Evolutionary conservation across 2,113 vertebrate genomes (phyloP).

Genomic region (Neogale vison): DNA sequence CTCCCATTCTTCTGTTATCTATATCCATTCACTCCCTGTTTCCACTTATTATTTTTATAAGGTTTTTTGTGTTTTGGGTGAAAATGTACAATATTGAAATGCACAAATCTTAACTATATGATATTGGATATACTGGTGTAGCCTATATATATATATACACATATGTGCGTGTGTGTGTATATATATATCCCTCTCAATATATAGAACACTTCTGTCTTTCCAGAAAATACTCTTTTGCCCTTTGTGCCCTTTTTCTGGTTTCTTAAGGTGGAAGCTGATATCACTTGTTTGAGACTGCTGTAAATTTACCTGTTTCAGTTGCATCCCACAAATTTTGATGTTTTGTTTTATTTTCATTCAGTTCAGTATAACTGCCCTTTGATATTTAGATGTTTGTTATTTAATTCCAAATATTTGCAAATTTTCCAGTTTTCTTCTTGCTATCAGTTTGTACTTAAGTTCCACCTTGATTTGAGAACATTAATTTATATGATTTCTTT

Average conservation of each 20-base stretch:
- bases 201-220: neutral
- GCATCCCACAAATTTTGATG: neutral
- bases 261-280: neutral
- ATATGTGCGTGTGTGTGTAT: too few species aligned
- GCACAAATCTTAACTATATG: neutral
- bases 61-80: neutral
- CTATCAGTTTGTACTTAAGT: neutral
- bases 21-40: neutral
- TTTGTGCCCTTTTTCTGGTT: slow-evolving; percentile 16
- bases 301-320: neutral
- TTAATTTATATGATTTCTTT: slow-evolving; percentile 8
- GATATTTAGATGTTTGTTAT: neutral
- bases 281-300: neutral
- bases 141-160: too few species aligned
- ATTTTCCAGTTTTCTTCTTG: neutral
- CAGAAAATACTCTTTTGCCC: neutral
- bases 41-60: neutral
- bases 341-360: neutral
- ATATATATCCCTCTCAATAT: neutral
- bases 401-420: neutral
- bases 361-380: neutral
- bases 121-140: neutral
- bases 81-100: neutral
- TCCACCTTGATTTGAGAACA: neutral
- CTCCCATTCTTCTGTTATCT: neutral